Evolutionary conservation across 2,797 vertebrate genomes (phyloP), one percentile per base, ranked within the genome.

Genomic region (Loris lydekkerianus): DNA sequence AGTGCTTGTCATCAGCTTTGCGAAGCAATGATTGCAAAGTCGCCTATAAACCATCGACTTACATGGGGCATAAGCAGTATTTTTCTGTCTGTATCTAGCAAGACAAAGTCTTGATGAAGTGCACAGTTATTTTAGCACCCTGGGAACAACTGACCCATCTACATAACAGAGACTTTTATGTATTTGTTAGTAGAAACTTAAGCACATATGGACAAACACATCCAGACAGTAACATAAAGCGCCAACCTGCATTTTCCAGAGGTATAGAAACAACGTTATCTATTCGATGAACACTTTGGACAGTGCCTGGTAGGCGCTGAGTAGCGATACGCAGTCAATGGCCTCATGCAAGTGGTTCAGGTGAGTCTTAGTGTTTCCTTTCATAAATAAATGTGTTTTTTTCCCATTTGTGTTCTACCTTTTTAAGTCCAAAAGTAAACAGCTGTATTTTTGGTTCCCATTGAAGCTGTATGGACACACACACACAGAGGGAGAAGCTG

Each of bases 111-210:
- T 85, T 60, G 43, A 40, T 34, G 83, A 94, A 93, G 18, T 31
- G 2, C n/a, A 37, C 21, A 77, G n/a, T 80, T 88, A 75, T 53
- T 85, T 83, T 15, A 95, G 31, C 13, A 82, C 91, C 13, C 25
- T 58, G 67, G 87, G 43, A 77, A 76, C 17, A 92, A 70, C 4
- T 29, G 61, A 81, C 10, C 21, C 18, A 27, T 27, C 18, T 31
- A 86, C 84, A 92, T 94, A 34, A 86, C 21, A 86, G 84, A 86
- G 40, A 86, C 34, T 87, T 69, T 73, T 23, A 53, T 21, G 37
- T 43, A 56, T 43, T 27, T 73, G n/a, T 37, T 90, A 75, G 37
- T 10, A 91, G 72, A 95, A 89, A 80, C 40, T 56, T 80, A 67
- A 86, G 61, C 58, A 88, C 46, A 34, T 7, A 56, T 2, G 23